Base-by-base conservation (phyloP, 2,113 vertebrate species). In the Perognathus longimembris region DNA sequence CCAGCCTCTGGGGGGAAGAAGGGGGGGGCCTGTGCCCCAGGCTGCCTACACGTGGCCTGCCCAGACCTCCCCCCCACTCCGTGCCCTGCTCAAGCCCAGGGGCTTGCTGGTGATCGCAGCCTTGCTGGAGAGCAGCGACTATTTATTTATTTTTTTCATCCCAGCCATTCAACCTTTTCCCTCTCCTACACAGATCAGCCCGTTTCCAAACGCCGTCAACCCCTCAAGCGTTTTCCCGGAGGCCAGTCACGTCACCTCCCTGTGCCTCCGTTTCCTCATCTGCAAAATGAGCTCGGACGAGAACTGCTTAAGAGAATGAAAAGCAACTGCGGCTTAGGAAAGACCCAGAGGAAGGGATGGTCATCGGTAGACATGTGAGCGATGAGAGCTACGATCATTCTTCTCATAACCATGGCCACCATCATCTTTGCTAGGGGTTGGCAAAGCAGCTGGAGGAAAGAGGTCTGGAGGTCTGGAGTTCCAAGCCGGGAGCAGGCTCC, bases 21-120 rank as follows among this genome's bases (percentile, higher is more conserved):
- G n/a, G n/a, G 77, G 96, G 0, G 7, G 82, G 15, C 50, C 38
- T 0, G 36, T 98, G 40, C 97, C 92, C 1, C 95, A 24, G 0
- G 98, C 97, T 0, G 98, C 84, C 69, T 98, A 71, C 97, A 98
- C 10, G 95, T 75, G 0, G 97, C 98, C 71, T 98, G 98, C 94
- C 94, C 95, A 7, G 98, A 98, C 92, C 91, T 97, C 30, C 69
- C 93, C 5, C 22, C 94, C 10, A 59, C 36, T 98, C 7, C 2
- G 87, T 21, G 76, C 78, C 32, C 97, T 98, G 0, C 89, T 98
- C 17, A 97, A 95, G 89, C 97, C 95, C 0, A 97, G 97, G 8
- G 98, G 98, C 2, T 90, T 97, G 66, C 91, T 98, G 79, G 97
- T 98, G 36, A 34, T 98, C 14, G 0, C 96, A 1, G 97, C 96